These are phyloP conservation scores for Germaria angustata DNA, from an alignment of 2,888 invertebrate genomes.

Conservation along the genomic window DNA sequence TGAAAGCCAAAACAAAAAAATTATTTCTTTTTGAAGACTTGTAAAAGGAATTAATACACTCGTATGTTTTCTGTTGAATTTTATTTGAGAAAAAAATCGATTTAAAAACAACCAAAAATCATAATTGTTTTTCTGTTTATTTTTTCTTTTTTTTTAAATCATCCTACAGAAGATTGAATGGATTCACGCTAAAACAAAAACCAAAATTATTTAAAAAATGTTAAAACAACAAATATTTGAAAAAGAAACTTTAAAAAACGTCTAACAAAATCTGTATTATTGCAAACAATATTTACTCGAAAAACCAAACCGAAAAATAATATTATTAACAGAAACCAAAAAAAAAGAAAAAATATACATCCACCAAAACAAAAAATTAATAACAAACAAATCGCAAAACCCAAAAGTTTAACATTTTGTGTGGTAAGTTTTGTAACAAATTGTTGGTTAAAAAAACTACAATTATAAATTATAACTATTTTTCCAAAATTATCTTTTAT, in stretches of 20 bases:
- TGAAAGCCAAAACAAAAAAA: neutral
- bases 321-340: constrained; percentile 71
- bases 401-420: constrained; percentile 77
- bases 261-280: constrained; percentile 68
- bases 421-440: constrained; percentile 79
- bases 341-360: constrained; percentile 72
- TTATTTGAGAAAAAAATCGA: constrained; percentile 36
- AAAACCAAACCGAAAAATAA: constrained; percentile 63
- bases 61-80: constrained; percentile 38
- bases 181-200: constrained; percentile 74
- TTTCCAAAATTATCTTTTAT: constrained; percentile 54
- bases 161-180: constrained; percentile 81
- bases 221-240: constrained; percentile 67
- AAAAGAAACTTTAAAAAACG: constrained; percentile 68
- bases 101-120: constrained; percentile 48
- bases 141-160: constrained; percentile 78
- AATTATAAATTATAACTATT: constrained; percentile 35
- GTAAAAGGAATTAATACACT: neutral
- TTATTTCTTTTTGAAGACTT: constrained; percentile 4
- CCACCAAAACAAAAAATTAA: constrained; percentile 70
- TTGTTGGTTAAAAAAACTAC: constrained; percentile 71
- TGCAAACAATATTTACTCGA: constrained; percentile 67
- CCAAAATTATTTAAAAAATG: constrained; percentile 64
- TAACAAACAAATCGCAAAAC: constrained; percentile 71
- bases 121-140: constrained; percentile 70